phyloP scores from a whole-genome alignment of 2,888 invertebrate species.

The Thysanoteuthis rhombus region DNA sequence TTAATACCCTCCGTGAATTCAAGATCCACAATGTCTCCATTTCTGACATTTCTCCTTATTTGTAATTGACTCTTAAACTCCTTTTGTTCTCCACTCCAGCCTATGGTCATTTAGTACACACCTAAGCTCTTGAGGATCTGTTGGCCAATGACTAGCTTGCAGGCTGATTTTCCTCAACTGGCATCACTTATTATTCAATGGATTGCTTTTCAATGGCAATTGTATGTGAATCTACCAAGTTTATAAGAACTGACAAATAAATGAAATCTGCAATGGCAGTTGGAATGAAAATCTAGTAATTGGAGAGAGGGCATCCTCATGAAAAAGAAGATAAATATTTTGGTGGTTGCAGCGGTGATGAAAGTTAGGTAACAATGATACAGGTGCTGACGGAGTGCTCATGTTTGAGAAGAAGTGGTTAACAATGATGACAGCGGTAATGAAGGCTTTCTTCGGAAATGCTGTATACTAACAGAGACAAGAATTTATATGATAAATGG shows the following conservation, averaged over 20 bases:
- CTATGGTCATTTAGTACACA: background rate
- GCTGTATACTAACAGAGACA: no score
- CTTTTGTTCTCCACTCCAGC: background rate
- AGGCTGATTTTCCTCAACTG: background rate
- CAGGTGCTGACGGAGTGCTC: no score
- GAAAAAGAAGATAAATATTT: no score
- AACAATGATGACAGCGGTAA: no score
- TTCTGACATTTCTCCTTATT: conserved; percentile 12
- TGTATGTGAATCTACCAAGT: background rate
- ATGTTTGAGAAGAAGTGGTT: no score
- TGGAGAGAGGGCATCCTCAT: no score
- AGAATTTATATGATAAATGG: no score
- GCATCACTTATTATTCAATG: background rate
- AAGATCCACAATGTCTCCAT: background rate
- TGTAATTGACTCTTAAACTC: conserved; percentile 12
- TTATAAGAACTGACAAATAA: background rate
- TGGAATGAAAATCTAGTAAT: no score
- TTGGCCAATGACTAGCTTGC: background rate
- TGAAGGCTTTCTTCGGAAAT: no score
- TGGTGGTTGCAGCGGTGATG: no score
- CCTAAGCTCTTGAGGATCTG: background rate
- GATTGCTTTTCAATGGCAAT: background rate
- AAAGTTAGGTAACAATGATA: no score
- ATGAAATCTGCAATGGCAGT: background rate
- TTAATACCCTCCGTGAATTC: background rate